Evolutionary conservation across 2,797 vertebrate genomes (phyloP).

Genomic region (Peromyscus melanophrys): DNA sequence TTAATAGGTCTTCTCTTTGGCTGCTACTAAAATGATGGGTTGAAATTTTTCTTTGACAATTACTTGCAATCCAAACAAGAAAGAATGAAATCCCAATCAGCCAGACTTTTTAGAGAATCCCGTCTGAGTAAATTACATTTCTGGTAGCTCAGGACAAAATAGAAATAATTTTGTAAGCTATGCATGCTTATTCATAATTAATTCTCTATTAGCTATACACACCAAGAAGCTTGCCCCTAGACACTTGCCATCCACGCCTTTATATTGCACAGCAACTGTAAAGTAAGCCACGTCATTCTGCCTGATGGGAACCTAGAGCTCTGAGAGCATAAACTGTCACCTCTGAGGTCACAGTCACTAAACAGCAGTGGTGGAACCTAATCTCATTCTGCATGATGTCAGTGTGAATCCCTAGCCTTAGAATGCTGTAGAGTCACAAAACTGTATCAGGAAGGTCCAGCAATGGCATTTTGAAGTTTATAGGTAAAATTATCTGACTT

Average conservation of each 20-base stretch:
- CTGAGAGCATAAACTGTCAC: not conserved
- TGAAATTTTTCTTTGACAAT: constrained; percentile 53
- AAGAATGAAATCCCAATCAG: constrained; percentile 53
- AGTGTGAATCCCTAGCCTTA: not conserved
- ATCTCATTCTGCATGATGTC: not conserved
- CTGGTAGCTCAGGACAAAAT: constrained; percentile 22
- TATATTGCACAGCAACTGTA: not conserved
- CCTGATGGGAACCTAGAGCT: not conserved
- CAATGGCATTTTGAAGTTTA: not conserved
- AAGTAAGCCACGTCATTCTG: not conserved
- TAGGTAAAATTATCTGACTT: not conserved
- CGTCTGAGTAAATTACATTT: constrained; percentile 47
- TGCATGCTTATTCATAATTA: constrained; percentile 27
- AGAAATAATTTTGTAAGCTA: constrained; percentile 41
- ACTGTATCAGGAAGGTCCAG: not conserved
- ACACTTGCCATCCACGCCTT: not conserved
- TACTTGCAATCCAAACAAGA: constrained; percentile 37
- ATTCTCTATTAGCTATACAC: constrained; percentile 21
- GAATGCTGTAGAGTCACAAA: not conserved
- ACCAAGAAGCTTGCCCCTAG: not conserved
- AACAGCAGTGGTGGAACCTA: not conserved
- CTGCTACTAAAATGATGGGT: constrained; percentile 19
- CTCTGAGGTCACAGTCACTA: not conserved
- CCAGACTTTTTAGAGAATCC: constrained; percentile 44
- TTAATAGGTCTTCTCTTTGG: constrained; percentile 22